Percentiles rank a stretch among this genome's conserved stretches.
These are phyloP conservation scores for Oscheius sp. DNA, from an alignment of 2,888 invertebrate genomes.

Conservation along the genomic window DNA sequence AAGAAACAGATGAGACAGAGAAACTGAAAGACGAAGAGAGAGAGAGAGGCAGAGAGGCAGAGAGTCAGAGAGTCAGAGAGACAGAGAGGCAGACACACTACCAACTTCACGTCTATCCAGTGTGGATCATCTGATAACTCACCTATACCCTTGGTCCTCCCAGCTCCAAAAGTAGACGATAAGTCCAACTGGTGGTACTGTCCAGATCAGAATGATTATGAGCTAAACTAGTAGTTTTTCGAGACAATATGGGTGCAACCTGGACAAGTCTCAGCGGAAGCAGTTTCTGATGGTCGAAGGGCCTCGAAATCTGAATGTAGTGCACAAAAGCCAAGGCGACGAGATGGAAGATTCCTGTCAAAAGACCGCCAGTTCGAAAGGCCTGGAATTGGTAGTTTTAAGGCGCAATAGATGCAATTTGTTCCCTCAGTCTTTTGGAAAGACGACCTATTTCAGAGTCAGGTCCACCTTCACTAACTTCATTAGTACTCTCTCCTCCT, in stretches of 20 bases:
- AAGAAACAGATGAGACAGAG: too few relatives aligned
- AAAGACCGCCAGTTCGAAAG: constrained; percentile 78
- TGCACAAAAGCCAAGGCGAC: constrained; percentile 80
- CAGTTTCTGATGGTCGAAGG: constrained; percentile 79
- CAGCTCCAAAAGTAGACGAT: constrained; percentile 77
- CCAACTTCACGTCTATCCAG: too few relatives aligned
- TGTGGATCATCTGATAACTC: too few relatives aligned
- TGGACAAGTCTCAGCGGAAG: constrained; percentile 47
- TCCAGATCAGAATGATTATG: constrained; percentile 78
- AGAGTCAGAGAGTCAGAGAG: too few relatives aligned
- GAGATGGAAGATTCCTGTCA: constrained; percentile 80
- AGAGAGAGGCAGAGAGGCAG: too few relatives aligned
- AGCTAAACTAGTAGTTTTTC: constrained; percentile 59
- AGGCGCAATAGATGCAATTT: too few relatives aligned
- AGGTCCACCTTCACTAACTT: too few relatives aligned
- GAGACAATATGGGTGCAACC: not conserved
- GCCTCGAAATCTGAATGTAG: constrained; percentile 79
- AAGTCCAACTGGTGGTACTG: constrained; percentile 77
- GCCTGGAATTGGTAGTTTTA: constrained; percentile 57
- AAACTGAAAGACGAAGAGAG: too few relatives aligned
- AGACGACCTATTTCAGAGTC: too few relatives aligned
- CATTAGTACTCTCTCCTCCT: too few relatives aligned
- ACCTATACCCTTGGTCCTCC: constrained; percentile 74
- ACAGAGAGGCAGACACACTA: too few relatives aligned
- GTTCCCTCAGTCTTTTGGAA: too few relatives aligned